Evolutionary conservation across 2,797 vertebrate species (phyloP).

Genomic region (Jordanella pulchra): DNA sequence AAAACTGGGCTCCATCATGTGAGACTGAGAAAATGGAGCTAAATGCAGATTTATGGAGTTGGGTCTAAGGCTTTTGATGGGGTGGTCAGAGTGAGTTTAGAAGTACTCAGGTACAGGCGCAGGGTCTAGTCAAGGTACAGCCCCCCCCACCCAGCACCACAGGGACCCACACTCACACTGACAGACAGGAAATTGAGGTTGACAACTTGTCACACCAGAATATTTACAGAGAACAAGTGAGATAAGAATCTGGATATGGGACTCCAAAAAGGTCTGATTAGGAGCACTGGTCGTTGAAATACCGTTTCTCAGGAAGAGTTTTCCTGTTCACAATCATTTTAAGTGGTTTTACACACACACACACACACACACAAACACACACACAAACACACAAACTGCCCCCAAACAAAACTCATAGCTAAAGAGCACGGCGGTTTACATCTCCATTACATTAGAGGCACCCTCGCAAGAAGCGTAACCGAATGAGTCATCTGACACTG

Average conservation of each 20-base stretch:
- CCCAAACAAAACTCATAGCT: conserved; percentile 30
- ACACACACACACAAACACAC: conserved; percentile 20
- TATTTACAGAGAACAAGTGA: conserved; percentile 67
- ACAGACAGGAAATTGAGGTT: conserved; percentile 73
- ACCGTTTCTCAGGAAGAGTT: conserved; percentile 1
- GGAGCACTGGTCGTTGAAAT: conserved; percentile 10
- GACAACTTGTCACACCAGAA: conserved; percentile 70
- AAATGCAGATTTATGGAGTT: conserved; percentile 86
- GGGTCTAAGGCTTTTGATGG: conserved; percentile 74
- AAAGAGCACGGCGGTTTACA: conserved; percentile 38
- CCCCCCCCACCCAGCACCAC: conserved; percentile 47
- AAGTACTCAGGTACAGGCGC: conserved; percentile 56
- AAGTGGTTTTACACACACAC: conserved; percentile 21
- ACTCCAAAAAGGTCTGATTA: conserved; percentile 27
- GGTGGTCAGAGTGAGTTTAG: conserved; percentile 62
- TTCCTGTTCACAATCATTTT: conserved; percentile 22
- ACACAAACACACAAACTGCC: conserved; percentile 29
- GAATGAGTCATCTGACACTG: conserved; percentile 72
- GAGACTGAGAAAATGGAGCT: conserved; percentile 88
- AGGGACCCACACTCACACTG: conserved; percentile 67
- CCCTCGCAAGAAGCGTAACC: conserved; percentile 48
- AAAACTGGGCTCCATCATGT: conserved; percentile 86
- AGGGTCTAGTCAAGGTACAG: conserved; percentile 65
- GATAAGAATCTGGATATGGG: conserved; percentile 58
- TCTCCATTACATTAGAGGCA: conserved; percentile 46